Evolutionary conservation across 2,888 invertebrate species (phyloP).

Genomic region (Lasioglossum leucozonium): DNA sequence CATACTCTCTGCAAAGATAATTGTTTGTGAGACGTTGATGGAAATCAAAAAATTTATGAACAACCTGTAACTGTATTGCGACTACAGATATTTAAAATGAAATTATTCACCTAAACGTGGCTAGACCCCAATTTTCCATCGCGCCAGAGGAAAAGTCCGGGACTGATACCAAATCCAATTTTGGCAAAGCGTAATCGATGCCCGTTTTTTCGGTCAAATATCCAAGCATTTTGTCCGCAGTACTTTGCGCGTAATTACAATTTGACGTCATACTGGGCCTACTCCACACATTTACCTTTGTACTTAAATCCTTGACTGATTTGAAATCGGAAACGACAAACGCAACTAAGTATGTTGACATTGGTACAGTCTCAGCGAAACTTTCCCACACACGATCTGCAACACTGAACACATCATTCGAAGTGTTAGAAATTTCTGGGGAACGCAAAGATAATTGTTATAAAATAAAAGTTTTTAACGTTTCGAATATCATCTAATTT

Average conservation of each 20-base stretch:
- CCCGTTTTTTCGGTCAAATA: conserved; percentile 86
- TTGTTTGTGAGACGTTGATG: neutral
- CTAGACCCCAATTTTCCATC: conserved; percentile 97
- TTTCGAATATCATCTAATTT: too few relatives aligned
- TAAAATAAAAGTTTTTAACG: too few relatives aligned
- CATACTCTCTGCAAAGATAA: conserved; percentile 74
- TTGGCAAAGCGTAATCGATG: conserved; percentile 89
- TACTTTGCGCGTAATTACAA: conserved; percentile 77
- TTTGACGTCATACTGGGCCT: conserved; percentile 68
- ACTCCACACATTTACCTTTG: conserved; percentile 84
- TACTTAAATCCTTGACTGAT: conserved; percentile 80
- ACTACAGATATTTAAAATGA: neutral
- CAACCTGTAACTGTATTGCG: neutral
- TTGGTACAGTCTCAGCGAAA: conserved; percentile 89
- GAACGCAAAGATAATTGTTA: neutral
- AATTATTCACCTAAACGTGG: conserved; percentile 86
- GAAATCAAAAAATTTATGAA: neutral
- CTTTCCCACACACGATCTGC: conserved; percentile 83
- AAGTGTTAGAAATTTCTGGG: neutral
- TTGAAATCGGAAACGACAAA: conserved; percentile 89
- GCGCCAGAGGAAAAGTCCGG: conserved; percentile 94
- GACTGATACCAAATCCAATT: conserved; percentile 93
- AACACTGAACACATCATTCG: conserved; percentile 9
- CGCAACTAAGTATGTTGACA: conserved; percentile 94
- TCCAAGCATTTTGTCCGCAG: conserved; percentile 84